Percentiles rank a stretch among this genome's conserved stretches.
These are phyloP conservation scores for Balaeniceps rex DNA, from an alignment of 2,113 vertebrate species.

Conservation along the genomic window DNA sequence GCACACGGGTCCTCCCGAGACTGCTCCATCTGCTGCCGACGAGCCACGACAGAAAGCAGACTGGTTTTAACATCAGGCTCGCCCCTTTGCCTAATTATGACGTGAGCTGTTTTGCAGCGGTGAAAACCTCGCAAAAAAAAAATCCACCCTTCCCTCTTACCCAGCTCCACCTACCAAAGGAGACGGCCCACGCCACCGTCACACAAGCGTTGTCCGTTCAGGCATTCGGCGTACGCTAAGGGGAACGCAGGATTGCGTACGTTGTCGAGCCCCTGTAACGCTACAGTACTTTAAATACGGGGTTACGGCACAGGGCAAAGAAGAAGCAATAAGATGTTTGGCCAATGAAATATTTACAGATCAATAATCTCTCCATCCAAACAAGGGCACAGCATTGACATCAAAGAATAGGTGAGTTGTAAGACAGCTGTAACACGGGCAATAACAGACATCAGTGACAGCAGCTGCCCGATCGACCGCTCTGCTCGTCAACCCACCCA, in stretches of 20 bases:
- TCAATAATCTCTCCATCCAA: not conserved
- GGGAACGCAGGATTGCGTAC: not conserved
- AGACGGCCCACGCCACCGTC: rapidly evolving
- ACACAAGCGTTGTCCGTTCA: rapidly evolving
- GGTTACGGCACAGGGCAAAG: not conserved
- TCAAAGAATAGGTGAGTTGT: not conserved
- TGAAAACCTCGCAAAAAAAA: not conserved
- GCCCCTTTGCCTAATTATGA: too few species aligned
- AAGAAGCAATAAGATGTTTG: not conserved
- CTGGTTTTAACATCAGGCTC: not conserved
- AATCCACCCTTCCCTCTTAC: not conserved
- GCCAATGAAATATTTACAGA: not conserved
- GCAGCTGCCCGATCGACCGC: not conserved
- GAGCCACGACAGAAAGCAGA: not conserved
- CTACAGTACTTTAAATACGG: not conserved
- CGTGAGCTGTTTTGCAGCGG: not conserved
- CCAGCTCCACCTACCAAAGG: not conserved
- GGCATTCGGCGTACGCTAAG: not conserved
- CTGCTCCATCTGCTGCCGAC: not conserved
- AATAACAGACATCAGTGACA: not conserved
- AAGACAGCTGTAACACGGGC: too few species aligned
- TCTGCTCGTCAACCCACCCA: not conserved
- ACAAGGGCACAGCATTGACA: not conserved
- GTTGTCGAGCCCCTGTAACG: too few species aligned
- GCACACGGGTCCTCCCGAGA: not conserved